Base-by-base conservation (phyloP, 2,797 vertebrate species). In the Melanotaenia maccullochi region DNA sequence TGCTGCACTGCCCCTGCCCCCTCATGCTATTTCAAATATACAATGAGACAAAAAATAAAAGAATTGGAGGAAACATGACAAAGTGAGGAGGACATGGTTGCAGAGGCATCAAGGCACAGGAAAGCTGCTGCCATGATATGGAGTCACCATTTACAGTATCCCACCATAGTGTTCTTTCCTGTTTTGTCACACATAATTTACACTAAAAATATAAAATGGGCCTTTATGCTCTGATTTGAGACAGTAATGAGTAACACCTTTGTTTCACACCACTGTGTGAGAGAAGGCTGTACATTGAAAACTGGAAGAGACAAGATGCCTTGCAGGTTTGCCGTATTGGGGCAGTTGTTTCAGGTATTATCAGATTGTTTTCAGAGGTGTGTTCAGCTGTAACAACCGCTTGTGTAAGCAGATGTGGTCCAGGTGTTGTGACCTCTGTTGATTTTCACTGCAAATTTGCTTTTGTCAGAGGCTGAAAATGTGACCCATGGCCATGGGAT, bases 1-100 rank as follows among this genome's bases (percentile, higher is more conserved):
- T 57, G 76, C 69, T 56, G 59, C 40, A 2, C 56, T 60, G 44
- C 49, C 70, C 68, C 65, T 63, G 59, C 76, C 65, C 75, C 72
- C 51, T 65, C 73, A 52, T 78, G 82, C 71, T 84, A 78, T 88
- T 87, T 87, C 77, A 84, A 80, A 71, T 64, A 55, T 69, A 80
- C 60, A 65, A 71, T 9, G 65, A 65, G 63, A 73, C 68, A 86
- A 81, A 33, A 70, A 73, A 79, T 85, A 81, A 66, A 68, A 73
- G 68, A 70, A 75, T 72, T 60, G 66, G 68, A 80, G 81, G 82
- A 79, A 87, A 78, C 55, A 36, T 35, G 65, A 68, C 54, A 76
- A 87, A 88, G 78, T 79, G 78, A 72, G 81, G 83, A 83, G 82
- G 74, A 79, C 51, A 42, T 35, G 30, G 60, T 75, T 65, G 71